Percentiles rank a stretch among this genome's conserved stretches.
phyloP scores from a whole-genome alignment of 2,113 vertebrate species.

The Callospermophilus lateralis region DNA sequence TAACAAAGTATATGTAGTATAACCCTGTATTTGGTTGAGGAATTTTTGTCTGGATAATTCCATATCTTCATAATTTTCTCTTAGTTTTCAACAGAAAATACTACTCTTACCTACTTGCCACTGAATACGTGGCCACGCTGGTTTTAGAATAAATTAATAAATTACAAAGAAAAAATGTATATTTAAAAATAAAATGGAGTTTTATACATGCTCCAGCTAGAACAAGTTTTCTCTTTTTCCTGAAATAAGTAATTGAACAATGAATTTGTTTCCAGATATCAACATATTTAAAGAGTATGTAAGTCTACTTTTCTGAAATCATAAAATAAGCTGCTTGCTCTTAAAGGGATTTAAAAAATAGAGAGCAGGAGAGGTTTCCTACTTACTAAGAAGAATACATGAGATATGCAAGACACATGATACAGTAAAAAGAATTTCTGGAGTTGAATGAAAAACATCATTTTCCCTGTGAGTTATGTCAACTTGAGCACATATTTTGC shows the following conservation, averaged over 20 bases:
- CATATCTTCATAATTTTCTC: conserved; percentile 4
- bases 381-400: not conserved
- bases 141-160: conserved; percentile 36
- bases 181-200: not conserved
- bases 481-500: not conserved
- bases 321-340: not conserved
- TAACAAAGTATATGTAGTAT: not conserved
- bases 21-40: not conserved
- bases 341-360: not conserved
- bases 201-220: not conserved
- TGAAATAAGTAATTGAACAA: not conserved
- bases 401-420: not conserved
- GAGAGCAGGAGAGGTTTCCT: fast-evolving
- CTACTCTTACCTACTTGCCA: not conserved
- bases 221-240: not conserved
- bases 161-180: not conserved
- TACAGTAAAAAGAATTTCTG: not conserved
- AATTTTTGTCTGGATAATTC: not conserved
- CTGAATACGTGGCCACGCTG: not conserved
- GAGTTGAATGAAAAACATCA: not conserved
- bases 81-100: conserved; percentile 37
- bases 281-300: not conserved
- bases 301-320: not conserved
- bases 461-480: not conserved
- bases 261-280: not conserved